Conservation (phyloP, 2,113 vertebrate genomes). For the Planiliza haematocheilus region DNA sequence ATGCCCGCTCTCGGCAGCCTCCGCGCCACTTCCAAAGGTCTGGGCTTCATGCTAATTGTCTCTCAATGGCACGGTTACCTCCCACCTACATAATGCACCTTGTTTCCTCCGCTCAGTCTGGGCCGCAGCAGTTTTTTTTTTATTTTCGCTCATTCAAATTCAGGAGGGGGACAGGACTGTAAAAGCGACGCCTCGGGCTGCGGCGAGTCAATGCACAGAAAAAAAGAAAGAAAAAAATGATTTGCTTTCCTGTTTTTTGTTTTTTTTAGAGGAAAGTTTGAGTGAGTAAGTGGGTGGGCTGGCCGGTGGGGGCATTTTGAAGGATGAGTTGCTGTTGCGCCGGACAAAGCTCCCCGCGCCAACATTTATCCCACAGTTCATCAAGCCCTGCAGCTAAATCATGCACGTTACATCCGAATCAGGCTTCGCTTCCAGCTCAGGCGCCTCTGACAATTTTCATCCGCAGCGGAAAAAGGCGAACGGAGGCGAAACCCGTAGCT, state of each 20-base stretch:
- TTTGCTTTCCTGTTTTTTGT: constrained; percentile 51
- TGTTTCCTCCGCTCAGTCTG: constrained; percentile 72
- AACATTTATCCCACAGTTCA: constrained; percentile 29
- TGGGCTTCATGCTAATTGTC: constrained; percentile 86
- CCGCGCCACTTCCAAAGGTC: constrained; percentile 79
- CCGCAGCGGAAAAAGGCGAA: constrained; percentile 29
- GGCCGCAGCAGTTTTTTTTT: constrained; percentile 31
- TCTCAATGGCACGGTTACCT: constrained; percentile 83
- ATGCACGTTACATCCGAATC: constrained; percentile 10
- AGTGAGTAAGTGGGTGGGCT: constrained; percentile 55
- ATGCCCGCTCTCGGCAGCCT: constrained; percentile 73
- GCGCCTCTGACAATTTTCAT: too few relatives aligned
- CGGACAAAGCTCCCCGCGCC: constrained; percentile 30
- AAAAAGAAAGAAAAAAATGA: not conserved
- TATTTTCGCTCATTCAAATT: constrained; percentile 68
- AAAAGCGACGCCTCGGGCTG: constrained; percentile 60
- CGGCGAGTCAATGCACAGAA: constrained; percentile 14
- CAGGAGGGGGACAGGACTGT: constrained; percentile 55
- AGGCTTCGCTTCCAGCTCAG: constrained; percentile 17
- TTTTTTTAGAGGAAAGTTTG: constrained; percentile 31
- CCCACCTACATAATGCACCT: constrained; percentile 86
- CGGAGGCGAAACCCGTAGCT: constrained; percentile 54
- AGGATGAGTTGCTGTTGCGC: constrained; percentile 50
- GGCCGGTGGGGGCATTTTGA: constrained; percentile 34
- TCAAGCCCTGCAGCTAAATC: constrained; percentile 33